phyloP scores from a whole-genome alignment of 1,140 invertebrate species.

The Phenacoccus solenopsis region DNA sequence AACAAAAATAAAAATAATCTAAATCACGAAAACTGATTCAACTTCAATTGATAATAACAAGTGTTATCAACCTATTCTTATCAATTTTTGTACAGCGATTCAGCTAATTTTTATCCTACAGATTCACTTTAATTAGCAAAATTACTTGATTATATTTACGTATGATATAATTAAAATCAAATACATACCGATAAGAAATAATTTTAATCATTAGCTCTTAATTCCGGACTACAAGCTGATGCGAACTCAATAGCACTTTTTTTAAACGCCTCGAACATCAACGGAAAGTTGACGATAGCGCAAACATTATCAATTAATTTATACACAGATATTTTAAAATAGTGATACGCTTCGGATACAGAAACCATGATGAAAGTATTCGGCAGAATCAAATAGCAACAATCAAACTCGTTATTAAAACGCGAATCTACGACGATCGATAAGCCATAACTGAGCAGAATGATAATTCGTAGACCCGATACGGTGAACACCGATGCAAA shows the following conservation, averaged over 20 bases:
- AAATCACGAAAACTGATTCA: neutral
- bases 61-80: too few relatives aligned
- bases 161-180: neutral
- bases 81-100: neutral
- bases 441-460: too few relatives aligned
- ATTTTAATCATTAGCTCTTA: conserved; percentile 7
- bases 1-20: neutral
- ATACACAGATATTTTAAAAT: neutral
- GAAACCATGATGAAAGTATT: neutral
- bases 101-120: too few relatives aligned
- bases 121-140: too few relatives aligned
- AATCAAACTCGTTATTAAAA: too few relatives aligned
- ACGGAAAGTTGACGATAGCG: neutral
- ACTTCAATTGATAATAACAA: neutral
- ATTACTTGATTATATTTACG: too few relatives aligned
- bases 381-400: neutral
- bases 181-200: neutral
- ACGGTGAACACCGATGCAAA: neutral
- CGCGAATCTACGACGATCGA: neutral
- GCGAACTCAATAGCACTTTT: conserved; percentile 7
- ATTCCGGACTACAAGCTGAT: conserved; percentile 5
- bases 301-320: neutral
- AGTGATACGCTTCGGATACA: neutral
- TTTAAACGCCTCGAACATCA: neutral
- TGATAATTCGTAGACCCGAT: neutral